Base-by-base conservation (phyloP, 2,888 invertebrate genomes). In the Rhagophthalmus giganteus region DNA sequence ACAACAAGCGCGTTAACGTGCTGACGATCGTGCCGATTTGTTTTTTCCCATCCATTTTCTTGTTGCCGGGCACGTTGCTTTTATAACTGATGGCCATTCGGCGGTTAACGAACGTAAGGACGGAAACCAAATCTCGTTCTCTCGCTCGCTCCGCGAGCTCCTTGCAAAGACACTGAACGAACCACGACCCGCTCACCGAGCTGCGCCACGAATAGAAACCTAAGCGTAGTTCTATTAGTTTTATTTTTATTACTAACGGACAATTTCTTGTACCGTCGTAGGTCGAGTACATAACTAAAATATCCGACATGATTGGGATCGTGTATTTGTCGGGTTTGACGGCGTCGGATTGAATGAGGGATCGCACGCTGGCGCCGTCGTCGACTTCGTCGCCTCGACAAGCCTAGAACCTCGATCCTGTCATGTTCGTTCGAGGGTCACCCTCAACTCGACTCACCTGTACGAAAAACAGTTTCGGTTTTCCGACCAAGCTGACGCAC, bases 381-480 rank as follows among this genome's bases (percentile, higher is more conserved):
- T 87, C 86, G 13, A 83, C 62, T 52, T 75, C 73, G 40, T 76
- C 74, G 7, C 85, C 85, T 41, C 85, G 79, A 63, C 87, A 85
- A 56, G 84, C 85, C 72, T 72, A 35, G 11, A 51, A 27, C 3
- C 10, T n/a, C 10, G 7, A n/a, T 13, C 6, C 6, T 11, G 8
- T 27, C 10, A 9, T 24, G n/a, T n/a, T n/a, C n/a, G n/a, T n/a
- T n/a, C n/a, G n/a, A n/a, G n/a, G n/a, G n/a, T n/a, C n/a, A n/a
- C n/a, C n/a, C n/a, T n/a, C n/a, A n/a, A n/a, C n/a, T n/a, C n/a
- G n/a, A n/a, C 44, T 35, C 59, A 72, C 72, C 76, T 87, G 86
- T 59, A 87, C 79, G 59, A 87, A 83, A 68, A 87, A 86, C 15
- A 87, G 58, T 67, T 87, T 88, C 0, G 87, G 87, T 68, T 88